Base-by-base conservation (phyloP, 2,888 invertebrate species). In the Synergus umbraculus region DNA sequence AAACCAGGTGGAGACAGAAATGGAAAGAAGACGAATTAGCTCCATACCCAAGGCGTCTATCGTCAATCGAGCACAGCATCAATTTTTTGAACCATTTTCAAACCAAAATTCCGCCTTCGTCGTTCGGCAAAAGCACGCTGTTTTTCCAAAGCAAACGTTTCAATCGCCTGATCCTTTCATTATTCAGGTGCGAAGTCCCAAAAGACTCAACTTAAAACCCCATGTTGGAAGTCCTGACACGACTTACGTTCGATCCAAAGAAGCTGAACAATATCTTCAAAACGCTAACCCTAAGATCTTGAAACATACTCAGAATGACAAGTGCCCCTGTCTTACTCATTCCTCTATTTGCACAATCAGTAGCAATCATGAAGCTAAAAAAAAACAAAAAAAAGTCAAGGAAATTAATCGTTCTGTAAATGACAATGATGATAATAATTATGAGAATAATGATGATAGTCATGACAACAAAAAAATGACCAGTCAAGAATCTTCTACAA, bases 121-220 rank as follows among this genome's bases (percentile, higher is more conserved):
- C 37, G 29, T 15, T 8, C 8, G 37, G 15, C 69, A 22, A 22
- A 9, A 15, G 29, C 29, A 44, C 15, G 13, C 22, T 37, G 12
- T 10, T 46, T 29, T 22, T 37, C 54, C 37, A 73, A 54, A 9
- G 13, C 54, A 73, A 73, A 73, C 54, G 29, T 83, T 78, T 67
- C 87, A 88, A 8, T 89, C 90, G 0, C 88, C 89, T 0, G 88
- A 91, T 82, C 91, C 91, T 0, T 90, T 92, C 76, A 46, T 81
- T 7, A 69, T 85, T 0, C 82, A 86, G 44, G 69, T 84, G 7
- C 84, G 85, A 22, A 90, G 76, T 43, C 89, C 89, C 7, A 89
- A 84, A 77, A 86, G 88, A 41, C 79, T 92, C 60, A 82, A 86
- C 29, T 76, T 92, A 37, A 86, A 88, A 43, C 89, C 91, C 0